Evolutionary conservation across 92 coral and sea anemone genomes (phyloP).

Genomic region (Actinostola sp.): DNA sequence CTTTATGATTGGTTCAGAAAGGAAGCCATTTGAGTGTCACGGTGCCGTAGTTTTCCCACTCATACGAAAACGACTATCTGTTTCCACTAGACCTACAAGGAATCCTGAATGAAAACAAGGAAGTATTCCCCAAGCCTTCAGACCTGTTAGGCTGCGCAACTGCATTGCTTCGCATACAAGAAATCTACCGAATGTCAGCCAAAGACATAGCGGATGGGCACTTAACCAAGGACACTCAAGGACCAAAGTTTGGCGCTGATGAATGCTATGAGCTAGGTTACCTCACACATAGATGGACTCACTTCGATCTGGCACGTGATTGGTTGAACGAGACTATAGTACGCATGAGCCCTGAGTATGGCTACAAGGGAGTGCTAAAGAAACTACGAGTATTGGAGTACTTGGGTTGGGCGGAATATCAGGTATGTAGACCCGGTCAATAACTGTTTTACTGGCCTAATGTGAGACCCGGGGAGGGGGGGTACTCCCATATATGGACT

Average conservation of each 20-base stretch:
- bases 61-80: too few relatives aligned
- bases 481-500: too few relatives aligned
- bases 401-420: conserved; percentile 96
- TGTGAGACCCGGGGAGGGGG: too few relatives aligned
- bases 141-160: conserved; percentile 80
- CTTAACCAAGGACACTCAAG: conserved; percentile 44
- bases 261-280: conserved; percentile 93
- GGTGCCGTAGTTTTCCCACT: too few relatives aligned
- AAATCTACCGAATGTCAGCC: conserved; percentile 76
- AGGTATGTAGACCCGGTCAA: too few relatives aligned
- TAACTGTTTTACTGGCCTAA: too few relatives aligned
- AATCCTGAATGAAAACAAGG: conserved; percentile 61
- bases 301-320: conserved; percentile 71
- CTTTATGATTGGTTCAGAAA: too few relatives aligned
- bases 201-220: conserved; percentile 73
- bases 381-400: conserved; percentile 71
- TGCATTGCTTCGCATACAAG: conserved; percentile 89
- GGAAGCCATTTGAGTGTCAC: too few relatives aligned
- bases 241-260: conserved; percentile 75
- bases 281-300: conserved; percentile 53
- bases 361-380: conserved; percentile 69
- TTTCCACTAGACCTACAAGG: conserved; percentile 54
- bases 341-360: conserved; percentile 71
- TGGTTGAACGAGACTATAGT: conserved; percentile 84
- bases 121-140: conserved; percentile 69